Conservation (phyloP, 2,797 vertebrate genomes). For the Halcyon leucocephala region DNA sequence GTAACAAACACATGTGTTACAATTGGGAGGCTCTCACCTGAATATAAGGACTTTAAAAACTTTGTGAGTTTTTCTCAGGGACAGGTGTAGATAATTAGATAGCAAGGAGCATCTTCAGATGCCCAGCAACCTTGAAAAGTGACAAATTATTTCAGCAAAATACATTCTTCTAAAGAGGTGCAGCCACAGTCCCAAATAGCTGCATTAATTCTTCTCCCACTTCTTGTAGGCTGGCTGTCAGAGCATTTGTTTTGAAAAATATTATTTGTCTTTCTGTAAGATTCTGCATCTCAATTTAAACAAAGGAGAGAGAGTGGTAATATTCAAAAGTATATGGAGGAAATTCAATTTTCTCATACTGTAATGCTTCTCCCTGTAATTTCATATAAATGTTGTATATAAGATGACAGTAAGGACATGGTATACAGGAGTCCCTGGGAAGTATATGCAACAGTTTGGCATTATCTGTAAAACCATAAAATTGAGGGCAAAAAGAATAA, state of each 20-base stretch:
- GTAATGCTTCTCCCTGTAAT: background rate
- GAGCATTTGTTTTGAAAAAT: background rate
- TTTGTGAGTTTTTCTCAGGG: background rate
- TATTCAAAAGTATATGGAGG: background rate
- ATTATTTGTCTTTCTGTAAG: background rate
- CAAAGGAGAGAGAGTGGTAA: background rate
- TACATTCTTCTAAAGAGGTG: accelerated
- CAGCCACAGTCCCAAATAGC: background rate
- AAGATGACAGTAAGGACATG: background rate
- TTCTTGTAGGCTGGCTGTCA: background rate
- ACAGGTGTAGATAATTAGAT: background rate
- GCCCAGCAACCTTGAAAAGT: background rate
- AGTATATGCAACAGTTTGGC: background rate
- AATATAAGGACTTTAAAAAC: background rate
- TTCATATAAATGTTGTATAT: background rate
- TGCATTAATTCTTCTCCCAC: background rate
- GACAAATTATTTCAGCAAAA: background rate
- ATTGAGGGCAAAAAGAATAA: background rate
- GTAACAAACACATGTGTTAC: background rate
- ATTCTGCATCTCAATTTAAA: background rate
- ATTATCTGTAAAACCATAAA: background rate
- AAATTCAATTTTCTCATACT: background rate
- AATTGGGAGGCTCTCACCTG: background rate
- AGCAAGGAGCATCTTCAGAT: background rate
- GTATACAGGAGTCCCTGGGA: background rate